A percentile compares a stretch with the other conserved stretches of the same genome.
These are phyloP conservation scores for Furnarius figulus DNA, from an alignment of 2,113 vertebrate species.

Conservation along the genomic window DNA sequence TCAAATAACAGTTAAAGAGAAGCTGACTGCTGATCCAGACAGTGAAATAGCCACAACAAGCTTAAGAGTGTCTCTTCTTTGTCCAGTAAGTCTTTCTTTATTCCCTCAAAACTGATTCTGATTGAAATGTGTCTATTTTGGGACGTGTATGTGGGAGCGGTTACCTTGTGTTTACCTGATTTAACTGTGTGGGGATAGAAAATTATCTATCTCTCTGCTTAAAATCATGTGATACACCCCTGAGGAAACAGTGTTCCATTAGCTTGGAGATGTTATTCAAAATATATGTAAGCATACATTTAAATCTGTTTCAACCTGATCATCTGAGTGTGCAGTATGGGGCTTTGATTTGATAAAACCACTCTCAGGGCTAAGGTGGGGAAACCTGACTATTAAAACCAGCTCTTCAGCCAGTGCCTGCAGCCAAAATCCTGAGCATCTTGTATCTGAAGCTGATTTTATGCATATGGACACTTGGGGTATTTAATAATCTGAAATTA, in stretches of 20 bases:
- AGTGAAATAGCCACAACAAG: conserved; percentile 99
- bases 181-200: background rate
- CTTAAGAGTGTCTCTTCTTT: conserved; percentile 96
- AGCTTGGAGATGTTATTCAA: background rate
- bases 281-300: background rate
- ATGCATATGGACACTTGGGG: background rate
- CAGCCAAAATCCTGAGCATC: background rate
- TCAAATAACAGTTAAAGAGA: conserved; percentile 91
- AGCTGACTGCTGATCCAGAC: conserved; percentile 97
- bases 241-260: background rate
- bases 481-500: background rate
- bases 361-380: too few relatives aligned
- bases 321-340: background rate
- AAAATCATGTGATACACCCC: background rate
- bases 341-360: background rate
- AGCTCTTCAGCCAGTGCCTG: background rate
- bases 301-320: background rate
- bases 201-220: background rate
- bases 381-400: background rate
- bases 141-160: background rate
- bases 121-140: background rate
- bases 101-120: background rate
- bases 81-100: conserved; percentile 85
- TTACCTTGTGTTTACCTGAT: background rate
- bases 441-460: background rate